Evolutionary conservation across 2,113 vertebrate genomes (phyloP).

Genomic region (Sphyrna mokarran): DNA sequence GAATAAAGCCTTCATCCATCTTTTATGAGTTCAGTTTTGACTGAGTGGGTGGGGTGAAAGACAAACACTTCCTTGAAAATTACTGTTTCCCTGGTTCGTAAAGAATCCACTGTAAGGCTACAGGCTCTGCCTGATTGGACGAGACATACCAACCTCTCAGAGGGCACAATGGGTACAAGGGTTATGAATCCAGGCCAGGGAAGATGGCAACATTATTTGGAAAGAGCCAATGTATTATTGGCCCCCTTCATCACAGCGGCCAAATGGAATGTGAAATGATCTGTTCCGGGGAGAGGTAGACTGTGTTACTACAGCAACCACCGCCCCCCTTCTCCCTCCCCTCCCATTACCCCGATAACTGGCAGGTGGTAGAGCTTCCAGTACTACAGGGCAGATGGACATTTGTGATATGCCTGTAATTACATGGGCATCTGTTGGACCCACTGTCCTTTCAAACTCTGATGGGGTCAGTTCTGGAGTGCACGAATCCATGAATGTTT

Average conservation of each 20-base stretch:
- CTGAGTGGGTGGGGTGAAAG: not conserved
- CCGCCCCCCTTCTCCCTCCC: too few relatives aligned
- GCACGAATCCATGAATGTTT: not conserved
- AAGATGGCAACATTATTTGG: not conserved
- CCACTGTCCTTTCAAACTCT: not conserved
- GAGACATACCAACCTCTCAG: not conserved
- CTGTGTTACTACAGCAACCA: not conserved
- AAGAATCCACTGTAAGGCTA: not conserved
- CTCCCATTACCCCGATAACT: not conserved
- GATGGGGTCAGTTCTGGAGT: not conserved
- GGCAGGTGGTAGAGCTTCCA: not conserved
- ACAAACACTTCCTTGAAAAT: not conserved
- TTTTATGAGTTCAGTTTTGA: too few relatives aligned
- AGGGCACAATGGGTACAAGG: not conserved
- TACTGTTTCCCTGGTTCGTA: not conserved
- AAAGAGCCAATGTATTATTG: not conserved
- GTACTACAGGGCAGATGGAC: not conserved
- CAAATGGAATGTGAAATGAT: not conserved
- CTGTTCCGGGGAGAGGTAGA: not conserved
- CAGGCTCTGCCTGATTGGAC: not conserved
- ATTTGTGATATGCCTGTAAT: not conserved
- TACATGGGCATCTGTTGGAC: not conserved
- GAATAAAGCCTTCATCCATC: too few relatives aligned
- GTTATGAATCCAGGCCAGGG: not conserved
- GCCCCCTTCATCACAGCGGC: not conserved